Evolutionary conservation across 1,140 invertebrate species (phyloP).

Genomic region (Diuraphis noxia): DNA sequence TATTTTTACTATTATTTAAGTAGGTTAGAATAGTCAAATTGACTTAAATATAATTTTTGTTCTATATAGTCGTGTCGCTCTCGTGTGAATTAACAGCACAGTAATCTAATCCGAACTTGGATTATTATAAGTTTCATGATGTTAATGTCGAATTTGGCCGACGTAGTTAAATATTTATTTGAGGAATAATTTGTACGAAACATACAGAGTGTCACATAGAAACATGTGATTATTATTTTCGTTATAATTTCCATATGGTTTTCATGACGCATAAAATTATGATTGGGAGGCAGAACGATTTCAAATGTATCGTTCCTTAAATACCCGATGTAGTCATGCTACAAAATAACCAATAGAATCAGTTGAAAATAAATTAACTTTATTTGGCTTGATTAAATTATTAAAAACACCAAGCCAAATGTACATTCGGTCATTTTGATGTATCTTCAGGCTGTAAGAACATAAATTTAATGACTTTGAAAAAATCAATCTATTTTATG

Average conservation of each 20-base stretch:
- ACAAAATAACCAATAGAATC: background rate
- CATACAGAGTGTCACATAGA: background rate
- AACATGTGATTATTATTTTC: background rate
- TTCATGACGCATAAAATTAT: background rate
- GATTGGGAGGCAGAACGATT: background rate
- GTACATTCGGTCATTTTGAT: no score
- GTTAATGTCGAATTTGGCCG: background rate
- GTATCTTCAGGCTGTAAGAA: background rate
- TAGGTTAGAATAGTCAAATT: background rate
- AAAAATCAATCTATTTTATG: background rate
- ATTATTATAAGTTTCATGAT: background rate
- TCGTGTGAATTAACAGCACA: background rate
- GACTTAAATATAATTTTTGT: background rate
- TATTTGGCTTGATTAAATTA: background rate
- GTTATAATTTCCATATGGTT: background rate
- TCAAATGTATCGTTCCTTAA: background rate
- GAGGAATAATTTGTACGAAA: background rate
- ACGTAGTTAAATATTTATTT: background rate
- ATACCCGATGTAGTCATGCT: background rate
- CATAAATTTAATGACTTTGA: background rate
- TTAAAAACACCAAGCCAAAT: background rate
- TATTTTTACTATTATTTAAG: background rate
- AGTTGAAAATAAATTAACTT: background rate
- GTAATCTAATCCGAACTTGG: background rate
- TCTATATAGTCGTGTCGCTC: background rate